These are phyloP conservation scores for Trichonephila clavata DNA, from an alignment of 1,140 invertebrate species.

Conservation along the genomic window DNA sequence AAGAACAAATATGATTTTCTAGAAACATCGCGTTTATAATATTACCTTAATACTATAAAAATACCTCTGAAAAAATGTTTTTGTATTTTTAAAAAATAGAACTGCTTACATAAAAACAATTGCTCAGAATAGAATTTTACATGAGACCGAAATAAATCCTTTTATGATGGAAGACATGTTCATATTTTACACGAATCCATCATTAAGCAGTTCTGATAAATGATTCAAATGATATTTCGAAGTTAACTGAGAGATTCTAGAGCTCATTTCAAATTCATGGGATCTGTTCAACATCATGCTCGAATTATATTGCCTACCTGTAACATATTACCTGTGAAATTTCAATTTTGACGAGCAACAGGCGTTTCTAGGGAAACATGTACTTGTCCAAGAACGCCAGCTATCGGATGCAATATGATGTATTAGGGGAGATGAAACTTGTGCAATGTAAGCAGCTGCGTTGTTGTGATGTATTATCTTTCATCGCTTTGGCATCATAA, in stretches of 20 bases:
- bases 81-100: no score
- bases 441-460: neutral
- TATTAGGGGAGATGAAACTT: neutral
- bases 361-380: neutral
- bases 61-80: no score
- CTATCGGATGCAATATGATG: neutral
- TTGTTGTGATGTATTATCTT: slow-evolving; percentile 27
- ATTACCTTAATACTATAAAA: no score
- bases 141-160: no score
- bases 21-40: no score
- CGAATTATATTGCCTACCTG: neutral
- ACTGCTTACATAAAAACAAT: no score
- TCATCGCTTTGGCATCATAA: neutral
- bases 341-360: slow-evolving; percentile 34
- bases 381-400: neutral
- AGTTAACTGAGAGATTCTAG: neutral
- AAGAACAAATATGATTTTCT: no score
- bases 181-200: no score
- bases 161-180: no score
- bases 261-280: neutral
- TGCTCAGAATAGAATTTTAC: no score
- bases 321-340: neutral
- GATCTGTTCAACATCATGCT: neutral
- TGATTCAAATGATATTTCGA: no score
- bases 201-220: no score